Evolutionary conservation across 2,888 invertebrate species (phyloP).

Genomic region (Blera fallax): DNA sequence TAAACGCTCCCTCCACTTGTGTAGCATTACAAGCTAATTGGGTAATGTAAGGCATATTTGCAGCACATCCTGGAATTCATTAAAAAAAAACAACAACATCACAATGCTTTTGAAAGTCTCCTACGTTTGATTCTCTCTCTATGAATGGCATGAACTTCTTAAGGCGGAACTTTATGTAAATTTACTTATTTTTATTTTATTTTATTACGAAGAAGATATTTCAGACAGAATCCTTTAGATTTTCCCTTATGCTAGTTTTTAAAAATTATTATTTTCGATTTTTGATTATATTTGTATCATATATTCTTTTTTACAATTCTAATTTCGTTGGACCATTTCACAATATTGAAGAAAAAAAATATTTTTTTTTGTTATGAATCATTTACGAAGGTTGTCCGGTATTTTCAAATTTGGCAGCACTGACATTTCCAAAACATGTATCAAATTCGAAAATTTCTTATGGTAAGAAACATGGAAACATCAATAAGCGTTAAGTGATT

Average conservation of each 20-base stretch:
- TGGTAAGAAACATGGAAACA: no score
- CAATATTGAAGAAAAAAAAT: not conserved
- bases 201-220: not conserved
- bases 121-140: constrained; percentile 11
- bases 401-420: no score
- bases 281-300: not conserved
- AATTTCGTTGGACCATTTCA: not conserved
- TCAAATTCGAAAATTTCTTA: no score
- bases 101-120: constrained; percentile 50
- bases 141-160: constrained; percentile 52
- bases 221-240: not conserved
- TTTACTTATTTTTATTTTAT: not conserved
- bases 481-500: no score
- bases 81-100: no score
- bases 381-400: no score
- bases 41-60: constrained; percentile 38
- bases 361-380: not conserved
- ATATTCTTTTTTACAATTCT: not conserved
- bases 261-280: not conserved
- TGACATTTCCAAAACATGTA: no score
- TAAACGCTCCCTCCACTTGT: constrained; percentile 33
- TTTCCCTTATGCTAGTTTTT: not conserved
- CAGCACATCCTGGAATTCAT: constrained; percentile 47
- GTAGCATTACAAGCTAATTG: constrained; percentile 25
- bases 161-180: constrained; percentile 39